Evolutionary conservation across 2,113 vertebrate species (phyloP).

Genomic region (Psophia crepitans): DNA sequence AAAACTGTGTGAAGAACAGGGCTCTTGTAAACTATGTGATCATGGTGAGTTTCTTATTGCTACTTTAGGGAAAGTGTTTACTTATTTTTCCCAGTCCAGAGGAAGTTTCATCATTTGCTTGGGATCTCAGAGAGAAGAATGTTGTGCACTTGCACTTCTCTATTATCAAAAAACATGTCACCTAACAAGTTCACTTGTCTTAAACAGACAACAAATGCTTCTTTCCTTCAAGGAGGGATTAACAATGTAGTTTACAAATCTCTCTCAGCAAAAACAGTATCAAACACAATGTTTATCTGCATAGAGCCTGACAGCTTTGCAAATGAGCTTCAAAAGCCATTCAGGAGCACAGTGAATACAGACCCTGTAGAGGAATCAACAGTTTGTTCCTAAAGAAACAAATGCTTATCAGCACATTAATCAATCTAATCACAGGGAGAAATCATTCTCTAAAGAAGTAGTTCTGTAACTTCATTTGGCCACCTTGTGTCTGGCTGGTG

Average conservation of each 20-base stretch:
- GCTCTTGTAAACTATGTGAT: no score
- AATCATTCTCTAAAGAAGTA: not conserved
- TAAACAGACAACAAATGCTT: not conserved
- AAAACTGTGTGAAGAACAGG: not conserved
- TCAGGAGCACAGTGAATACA: not conserved
- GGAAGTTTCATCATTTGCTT: not conserved
- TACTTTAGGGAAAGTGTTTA: not conserved
- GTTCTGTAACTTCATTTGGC: not conserved
- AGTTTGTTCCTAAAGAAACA: constrained; percentile 2
- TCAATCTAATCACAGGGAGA: constrained; percentile 29
- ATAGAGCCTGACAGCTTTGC: constrained; percentile 8
- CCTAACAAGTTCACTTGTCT: not conserved
- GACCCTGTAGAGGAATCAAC: not conserved
- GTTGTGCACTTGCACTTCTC: not conserved
- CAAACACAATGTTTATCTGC: constrained; percentile 9
- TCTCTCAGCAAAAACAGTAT: constrained; percentile 8
- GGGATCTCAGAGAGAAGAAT: not conserved
- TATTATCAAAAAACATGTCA: not conserved
- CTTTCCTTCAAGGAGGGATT: not conserved
- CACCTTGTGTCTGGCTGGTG: not conserved
- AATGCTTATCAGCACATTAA: constrained; percentile 21
- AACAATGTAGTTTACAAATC: constrained; percentile 26
- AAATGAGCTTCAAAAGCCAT: constrained; percentile 16
- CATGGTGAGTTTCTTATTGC: not conserved
- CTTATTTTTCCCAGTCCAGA: not conserved